These are phyloP conservation scores for Melanotaenia nigrans DNA, from an alignment of 2,797 vertebrate species.

Conservation along the genomic window DNA sequence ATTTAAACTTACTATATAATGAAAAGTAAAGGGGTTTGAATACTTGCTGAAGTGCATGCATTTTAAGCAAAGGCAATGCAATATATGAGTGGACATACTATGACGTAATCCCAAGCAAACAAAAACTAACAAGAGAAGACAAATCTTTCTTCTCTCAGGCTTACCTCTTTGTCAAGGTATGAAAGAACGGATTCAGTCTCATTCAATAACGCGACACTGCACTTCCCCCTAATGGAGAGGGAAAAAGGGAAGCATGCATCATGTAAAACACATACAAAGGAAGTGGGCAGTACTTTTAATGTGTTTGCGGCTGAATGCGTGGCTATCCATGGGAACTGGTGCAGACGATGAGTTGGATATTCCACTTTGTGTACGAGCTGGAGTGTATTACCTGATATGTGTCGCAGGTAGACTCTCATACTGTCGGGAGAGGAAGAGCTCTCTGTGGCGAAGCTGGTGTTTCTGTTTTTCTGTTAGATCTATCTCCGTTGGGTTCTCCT, in stretches of 20 bases:
- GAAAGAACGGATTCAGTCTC: constrained; percentile 95
- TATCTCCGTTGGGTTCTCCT: constrained; percentile 88
- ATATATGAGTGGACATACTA: background rate
- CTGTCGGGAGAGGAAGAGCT: constrained; percentile 95
- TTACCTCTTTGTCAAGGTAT: constrained; percentile 98
- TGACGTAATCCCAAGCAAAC: constrained; percentile 1
- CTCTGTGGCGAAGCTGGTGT: constrained; percentile 96
- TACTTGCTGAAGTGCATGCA: background rate
- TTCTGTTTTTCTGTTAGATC: constrained; percentile 97
- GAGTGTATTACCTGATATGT: constrained; percentile 89
- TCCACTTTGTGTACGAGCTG: background rate
- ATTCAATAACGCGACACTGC: constrained; percentile 94
- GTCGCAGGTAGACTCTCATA: constrained; percentile 96
- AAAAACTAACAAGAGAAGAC: constrained; percentile 5
- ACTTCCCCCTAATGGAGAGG: constrained; percentile 89
- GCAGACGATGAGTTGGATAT: constrained; percentile 1
- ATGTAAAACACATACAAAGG: constrained; percentile 51
- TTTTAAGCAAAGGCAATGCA: background rate
- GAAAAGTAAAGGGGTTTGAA: background rate
- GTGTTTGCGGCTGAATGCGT: constrained; percentile 44
- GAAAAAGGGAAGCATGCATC: constrained; percentile 24
- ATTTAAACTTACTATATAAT: background rate
- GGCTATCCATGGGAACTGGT: constrained; percentile 52
- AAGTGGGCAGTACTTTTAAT: constrained; percentile 35
- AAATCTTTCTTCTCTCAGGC: constrained; percentile 15